Evolutionary conservation across 2,113 vertebrate species (phyloP).

Genomic region (Cebidichthys violaceus): DNA sequence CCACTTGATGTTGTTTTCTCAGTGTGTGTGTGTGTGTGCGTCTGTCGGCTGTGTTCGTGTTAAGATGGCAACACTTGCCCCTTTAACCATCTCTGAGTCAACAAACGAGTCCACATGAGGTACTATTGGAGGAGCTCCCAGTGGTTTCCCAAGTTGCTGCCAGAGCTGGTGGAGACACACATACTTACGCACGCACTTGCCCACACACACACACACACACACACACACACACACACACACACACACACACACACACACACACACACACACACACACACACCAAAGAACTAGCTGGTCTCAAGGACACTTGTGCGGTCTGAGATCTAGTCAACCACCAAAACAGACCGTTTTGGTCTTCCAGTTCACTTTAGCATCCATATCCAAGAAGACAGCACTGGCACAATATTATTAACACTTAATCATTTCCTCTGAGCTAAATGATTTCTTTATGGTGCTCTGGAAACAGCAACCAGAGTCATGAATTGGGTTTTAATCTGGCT

Average conservation of each 20-base stretch:
- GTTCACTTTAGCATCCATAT: constrained; percentile 67
- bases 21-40: constrained; percentile 17
- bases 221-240: constrained; percentile 48
- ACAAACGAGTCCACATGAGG: constrained; percentile 68
- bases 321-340: constrained; percentile 75
- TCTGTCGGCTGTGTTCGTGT: constrained; percentile 47
- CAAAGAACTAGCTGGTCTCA: constrained; percentile 55
- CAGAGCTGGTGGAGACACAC: constrained; percentile 63
- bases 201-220: constrained; percentile 35
- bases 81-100: constrained; percentile 78
- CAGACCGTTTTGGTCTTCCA: constrained; percentile 66
- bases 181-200: constrained; percentile 37
- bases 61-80: constrained; percentile 72
- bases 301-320: constrained; percentile 79
- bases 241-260: constrained; percentile 38
- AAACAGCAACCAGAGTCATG: constrained; percentile 72
- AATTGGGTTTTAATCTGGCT: constrained; percentile 63
- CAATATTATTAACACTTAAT: constrained; percentile 76
- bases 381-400: constrained; percentile 69
- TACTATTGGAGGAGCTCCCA: constrained; percentile 69
- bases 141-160: constrained; percentile 72
- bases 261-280: constrained; percentile 32
- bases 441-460: constrained; percentile 72
- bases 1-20: constrained; percentile 49
- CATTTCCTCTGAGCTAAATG: constrained; percentile 72